A percentile compares a stretch with the other conserved stretches of the same genome.
phyloP scores from a whole-genome alignment of 2,888 invertebrate genomes.

The Lysandra coridon region DNA sequence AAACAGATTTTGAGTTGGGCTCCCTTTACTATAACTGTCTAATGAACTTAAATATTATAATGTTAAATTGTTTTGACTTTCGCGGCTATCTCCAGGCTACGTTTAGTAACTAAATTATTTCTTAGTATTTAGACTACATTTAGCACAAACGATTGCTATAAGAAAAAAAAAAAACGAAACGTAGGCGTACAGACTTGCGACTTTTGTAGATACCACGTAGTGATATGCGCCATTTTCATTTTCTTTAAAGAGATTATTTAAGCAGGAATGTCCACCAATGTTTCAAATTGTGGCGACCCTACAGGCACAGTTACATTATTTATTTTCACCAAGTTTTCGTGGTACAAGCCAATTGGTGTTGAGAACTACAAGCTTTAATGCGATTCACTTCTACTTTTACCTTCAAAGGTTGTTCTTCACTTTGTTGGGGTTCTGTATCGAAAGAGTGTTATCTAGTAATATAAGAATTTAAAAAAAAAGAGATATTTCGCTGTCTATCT shows the following conservation, averaged over 20 bases:
- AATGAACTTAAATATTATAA: not conserved
- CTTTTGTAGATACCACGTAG: too few species aligned
- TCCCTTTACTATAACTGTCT: not conserved
- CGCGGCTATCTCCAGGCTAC: not conserved
- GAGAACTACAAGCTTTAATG: not conserved
- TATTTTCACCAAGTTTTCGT: constrained; percentile 22
- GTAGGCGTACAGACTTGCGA: too few species aligned
- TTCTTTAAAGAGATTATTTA: not conserved
- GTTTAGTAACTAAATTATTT: not conserved
- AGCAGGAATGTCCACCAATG: not conserved
- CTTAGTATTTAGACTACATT: not conserved
- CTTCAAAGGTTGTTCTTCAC: not conserved
- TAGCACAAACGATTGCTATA: not conserved
- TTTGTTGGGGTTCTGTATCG: not conserved
- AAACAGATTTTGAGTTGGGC: not conserved
- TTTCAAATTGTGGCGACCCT: not conserved
- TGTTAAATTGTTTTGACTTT: not conserved
- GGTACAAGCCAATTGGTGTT: constrained; percentile 15
- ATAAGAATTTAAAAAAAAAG: too few species aligned
- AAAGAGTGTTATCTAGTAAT: not conserved
- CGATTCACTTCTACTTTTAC: not conserved
- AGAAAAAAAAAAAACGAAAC: too few species aligned
- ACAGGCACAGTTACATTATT: constrained; percentile 1
- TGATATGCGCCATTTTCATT: not conserved
- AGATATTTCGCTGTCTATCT: not conserved